Percentiles rank a stretch among this genome's conserved stretches.
These are phyloP conservation scores for Gavialis gangeticus DNA, from an alignment of 2,113 vertebrate genomes.

Conservation along the genomic window DNA sequence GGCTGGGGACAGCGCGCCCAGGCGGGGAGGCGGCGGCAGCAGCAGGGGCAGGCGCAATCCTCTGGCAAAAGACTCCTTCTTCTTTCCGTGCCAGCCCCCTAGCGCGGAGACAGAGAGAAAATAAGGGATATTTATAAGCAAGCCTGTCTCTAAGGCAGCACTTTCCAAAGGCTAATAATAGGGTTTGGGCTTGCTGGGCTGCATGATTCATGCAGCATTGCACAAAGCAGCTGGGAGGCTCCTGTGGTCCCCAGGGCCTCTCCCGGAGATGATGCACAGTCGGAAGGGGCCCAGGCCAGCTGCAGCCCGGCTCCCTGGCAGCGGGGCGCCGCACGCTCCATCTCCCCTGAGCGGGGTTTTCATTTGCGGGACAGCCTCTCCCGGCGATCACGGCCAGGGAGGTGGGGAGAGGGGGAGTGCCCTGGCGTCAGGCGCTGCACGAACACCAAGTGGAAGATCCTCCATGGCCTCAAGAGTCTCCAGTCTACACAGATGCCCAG, in stretches of 20 bases:
- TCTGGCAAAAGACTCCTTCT: not conserved
- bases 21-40: not conserved
- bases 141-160: slow-evolving; percentile 66
- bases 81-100: not conserved
- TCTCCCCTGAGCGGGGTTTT: not conserved
- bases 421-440: not conserved
- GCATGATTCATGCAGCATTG: slow-evolving; percentile 18
- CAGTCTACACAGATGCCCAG: rapidly evolving
- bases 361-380: too few relatives aligned
- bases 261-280: not conserved
- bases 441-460: not conserved
- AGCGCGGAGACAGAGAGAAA: not conserved
- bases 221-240: slow-evolving; percentile 31
- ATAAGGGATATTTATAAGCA: slow-evolving; percentile 32
- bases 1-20: not conserved
- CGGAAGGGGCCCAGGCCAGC: not conserved
- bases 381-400: too few relatives aligned
- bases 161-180: slow-evolving; percentile 62
- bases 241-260: not conserved
- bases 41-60: not conserved
- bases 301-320: not conserved
- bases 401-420: not conserved
- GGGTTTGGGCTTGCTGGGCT: not conserved
- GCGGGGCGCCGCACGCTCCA: not conserved
- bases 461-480: not conserved